phyloP scores from a whole-genome alignment of 1,140 invertebrate genomes.

The Leptopilina clavipes region DNA sequence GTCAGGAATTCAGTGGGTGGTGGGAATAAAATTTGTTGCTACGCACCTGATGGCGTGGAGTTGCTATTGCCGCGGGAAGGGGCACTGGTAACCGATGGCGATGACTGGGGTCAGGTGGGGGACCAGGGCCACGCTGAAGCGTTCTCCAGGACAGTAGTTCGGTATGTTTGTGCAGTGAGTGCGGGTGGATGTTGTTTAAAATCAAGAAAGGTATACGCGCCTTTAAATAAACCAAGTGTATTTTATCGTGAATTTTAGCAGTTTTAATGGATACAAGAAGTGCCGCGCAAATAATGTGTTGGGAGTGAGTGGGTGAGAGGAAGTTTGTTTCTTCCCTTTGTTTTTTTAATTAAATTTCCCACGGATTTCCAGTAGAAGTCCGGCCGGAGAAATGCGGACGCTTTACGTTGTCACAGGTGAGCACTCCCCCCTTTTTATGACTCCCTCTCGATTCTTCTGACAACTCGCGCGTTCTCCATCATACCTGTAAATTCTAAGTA shows the following conservation, averaged over 20 bases:
- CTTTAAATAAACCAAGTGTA: conserved; percentile 1
- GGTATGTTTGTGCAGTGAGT: conserved; percentile 50
- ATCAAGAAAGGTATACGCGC: conserved; percentile 40
- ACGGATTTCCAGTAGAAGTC: conserved; percentile 40
- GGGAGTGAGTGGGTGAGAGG: conserved; percentile 47
- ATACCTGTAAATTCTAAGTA: background rate
- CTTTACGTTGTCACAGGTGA: conserved; percentile 62
- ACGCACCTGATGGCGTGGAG: conserved; percentile 37
- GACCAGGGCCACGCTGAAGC: conserved; percentile 37
- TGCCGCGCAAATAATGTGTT: conserved; percentile 43
- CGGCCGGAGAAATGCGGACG: conserved; percentile 57
- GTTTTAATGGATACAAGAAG: conserved; percentile 35
- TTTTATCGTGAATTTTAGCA: background rate
- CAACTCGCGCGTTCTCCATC: conserved; percentile 28
- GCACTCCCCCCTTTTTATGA: conserved; percentile 39
- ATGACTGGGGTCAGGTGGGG: conserved; percentile 38
- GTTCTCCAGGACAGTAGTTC: conserved; percentile 52
- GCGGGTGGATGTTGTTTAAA: conserved; percentile 40
- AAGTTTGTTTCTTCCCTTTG: conserved; percentile 26
- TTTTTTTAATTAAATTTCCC: background rate
- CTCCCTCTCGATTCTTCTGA: conserved; percentile 20
- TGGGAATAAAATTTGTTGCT: conserved; percentile 34
- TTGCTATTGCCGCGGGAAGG: background rate
- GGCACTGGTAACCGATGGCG: background rate
- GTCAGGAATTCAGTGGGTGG: conserved; percentile 35